These are phyloP conservation scores for Globia sparganii DNA, from an alignment of 2,888 invertebrate genomes.

Conservation along the genomic window DNA sequence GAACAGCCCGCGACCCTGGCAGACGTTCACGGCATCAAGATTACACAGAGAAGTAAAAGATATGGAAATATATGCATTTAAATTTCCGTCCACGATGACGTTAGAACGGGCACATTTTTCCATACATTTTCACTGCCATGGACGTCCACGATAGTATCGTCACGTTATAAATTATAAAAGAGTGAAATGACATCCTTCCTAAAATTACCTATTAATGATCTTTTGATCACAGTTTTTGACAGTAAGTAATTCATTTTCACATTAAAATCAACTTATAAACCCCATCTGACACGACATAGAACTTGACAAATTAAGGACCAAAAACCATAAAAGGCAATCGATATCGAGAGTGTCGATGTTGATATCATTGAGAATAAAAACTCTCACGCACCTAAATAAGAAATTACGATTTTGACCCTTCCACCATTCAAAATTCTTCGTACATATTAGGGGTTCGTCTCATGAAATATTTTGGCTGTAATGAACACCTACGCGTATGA, in stretches of 20 bases:
- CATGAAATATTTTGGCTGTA: conserved; percentile 50
- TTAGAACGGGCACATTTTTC: not conserved
- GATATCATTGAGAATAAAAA: conserved; percentile 30
- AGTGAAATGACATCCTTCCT: not conserved
- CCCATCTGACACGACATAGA: not conserved
- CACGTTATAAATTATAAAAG: not conserved
- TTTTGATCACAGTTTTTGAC: not conserved
- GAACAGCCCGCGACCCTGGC: too few relatives aligned
- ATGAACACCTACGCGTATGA: conserved; percentile 46
- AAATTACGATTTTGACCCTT: conserved; percentile 32
- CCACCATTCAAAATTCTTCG: conserved; percentile 34
- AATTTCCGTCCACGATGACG: too few relatives aligned
- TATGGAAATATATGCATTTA: too few relatives aligned
- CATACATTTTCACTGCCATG: not conserved
- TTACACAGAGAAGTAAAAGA: too few relatives aligned
- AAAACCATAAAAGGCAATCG: conserved; percentile 13
- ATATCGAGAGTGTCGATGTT: conserved; percentile 15
- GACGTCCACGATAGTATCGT: not conserved
- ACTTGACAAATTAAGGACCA: conserved; percentile 2
- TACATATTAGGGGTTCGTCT: conserved; percentile 29
- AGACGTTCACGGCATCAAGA: too few relatives aligned
- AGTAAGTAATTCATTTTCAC: conserved; percentile 12
- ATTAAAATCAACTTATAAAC: conserved; percentile 23
- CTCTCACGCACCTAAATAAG: conserved; percentile 14
- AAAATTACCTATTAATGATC: not conserved